Evolutionary conservation across 2,113 vertebrate genomes (phyloP), one percentile per base, ranked within the genome.

Genomic region (Thomomys bottae): DNA sequence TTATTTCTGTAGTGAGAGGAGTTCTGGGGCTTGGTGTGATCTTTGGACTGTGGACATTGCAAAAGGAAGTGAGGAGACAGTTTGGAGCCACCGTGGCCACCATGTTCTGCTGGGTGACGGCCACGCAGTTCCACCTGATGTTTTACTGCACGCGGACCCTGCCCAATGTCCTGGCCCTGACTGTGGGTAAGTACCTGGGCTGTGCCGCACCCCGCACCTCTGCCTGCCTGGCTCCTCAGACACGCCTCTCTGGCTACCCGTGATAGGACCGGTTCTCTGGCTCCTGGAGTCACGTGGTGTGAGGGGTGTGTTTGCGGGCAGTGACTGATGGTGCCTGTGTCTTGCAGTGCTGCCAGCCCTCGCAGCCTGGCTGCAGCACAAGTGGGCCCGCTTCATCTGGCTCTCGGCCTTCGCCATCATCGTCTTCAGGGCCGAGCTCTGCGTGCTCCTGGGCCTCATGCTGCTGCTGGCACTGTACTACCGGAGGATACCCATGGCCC

Each of bases 101-200:
- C 9, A 38, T 98, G 72, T 99, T 99, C 96, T 99, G 99, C 93
- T 97, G 99, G 92, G 98, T 98, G 59, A 99, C 98, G 20, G 98
- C 98, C 5, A 98, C 98, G 4, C 99, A 99, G 97, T 99, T 99
- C 97, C 99, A 99, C 91, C 97, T 99, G 24, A 99, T 99, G 99
- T 99, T 99, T 96, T 99, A 99, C 97, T 99, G 99, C 96, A 98
- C 99, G 0, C 97, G 99, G 93, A 99, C 98, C 0, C 98, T 99
- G 24, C 99, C 99, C 28, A 99, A 99, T 54, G 97, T 98, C 40
- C 98, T 99, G 93, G 99, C 98, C 0, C 97, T 99, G 78, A 98
- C 99, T 3, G 57, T 99, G 95, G 99, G 99, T 99, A 97, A 73
- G 97, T 95, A 73, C 93, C 36, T 8, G 30, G 0, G 24, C 21